These are phyloP conservation scores for Rostratula benghalensis DNA, from an alignment of 2,113 vertebrate species.

Conservation along the genomic window DNA sequence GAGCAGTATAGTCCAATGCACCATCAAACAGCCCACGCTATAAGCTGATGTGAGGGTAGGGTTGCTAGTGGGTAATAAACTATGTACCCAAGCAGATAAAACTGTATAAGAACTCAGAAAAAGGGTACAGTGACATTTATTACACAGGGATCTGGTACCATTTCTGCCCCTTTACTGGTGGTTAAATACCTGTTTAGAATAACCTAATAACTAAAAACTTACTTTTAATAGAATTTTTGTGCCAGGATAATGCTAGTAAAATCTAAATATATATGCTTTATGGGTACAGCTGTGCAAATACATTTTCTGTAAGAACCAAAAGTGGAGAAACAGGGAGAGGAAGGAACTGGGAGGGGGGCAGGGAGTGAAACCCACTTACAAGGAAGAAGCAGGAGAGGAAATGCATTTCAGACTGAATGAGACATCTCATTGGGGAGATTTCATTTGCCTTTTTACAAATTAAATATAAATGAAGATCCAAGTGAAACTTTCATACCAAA, in stretches of 20 bases:
- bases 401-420: not conserved
- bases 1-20: not conserved
- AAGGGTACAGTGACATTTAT: not conserved
- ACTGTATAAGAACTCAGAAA: not conserved
- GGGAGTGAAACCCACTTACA: not conserved
- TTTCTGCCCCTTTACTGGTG: conserved; percentile 7
- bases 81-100: not conserved
- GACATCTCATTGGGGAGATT: not conserved
- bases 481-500: not conserved
- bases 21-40: not conserved
- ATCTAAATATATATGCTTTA: conserved; percentile 2
- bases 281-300: conserved; percentile 46
- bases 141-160: not conserved
- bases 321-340: not conserved
- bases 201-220: not conserved
- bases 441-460: not conserved
- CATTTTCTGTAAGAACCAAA: not conserved
- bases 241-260: conserved; percentile 24
- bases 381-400: not conserved
- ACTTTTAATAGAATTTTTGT: conserved; percentile 4
- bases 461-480: not conserved
- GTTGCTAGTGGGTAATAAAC: not conserved
- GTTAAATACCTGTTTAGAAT: conserved; percentile 20
- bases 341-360: not conserved
- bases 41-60: not conserved